Evolutionary conservation across 2,797 vertebrate species (phyloP), one percentile per base, ranked within the genome.

Genomic region (Mycteria americana): DNA sequence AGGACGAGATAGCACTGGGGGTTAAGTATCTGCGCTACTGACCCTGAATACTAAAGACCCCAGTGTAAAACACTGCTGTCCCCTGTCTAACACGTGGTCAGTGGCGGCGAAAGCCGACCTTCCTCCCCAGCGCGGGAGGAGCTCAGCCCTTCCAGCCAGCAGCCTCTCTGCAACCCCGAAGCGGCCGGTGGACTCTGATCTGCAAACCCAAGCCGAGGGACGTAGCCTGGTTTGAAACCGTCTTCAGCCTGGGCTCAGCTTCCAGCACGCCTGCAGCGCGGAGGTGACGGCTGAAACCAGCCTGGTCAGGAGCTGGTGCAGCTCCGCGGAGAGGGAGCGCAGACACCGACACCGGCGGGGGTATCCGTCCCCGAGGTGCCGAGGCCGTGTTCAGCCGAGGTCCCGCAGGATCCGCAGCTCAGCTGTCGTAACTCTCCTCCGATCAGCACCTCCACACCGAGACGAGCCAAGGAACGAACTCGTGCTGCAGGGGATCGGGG

Each of bases 371-470:
- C 56, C 4, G 3, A 2, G 74, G 53, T 0, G 37, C 25, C 1
- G 23, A 46, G 67, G 21, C 18, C 43, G 37, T 7, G n/a, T 39
- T 22, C 56, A 50, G 69, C 39, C 15, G 10, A 27, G 68, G n/a
- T 28, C 43, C 53, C 2, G 2, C 15, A 3, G 76, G 24, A 88
- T 17, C 51, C 41, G 9, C 1, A 21, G 53, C 46, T 57, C 23
- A 18, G 50, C 56, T 60, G 12, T 17, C 6, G 4, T 3, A 45
- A 10, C 43, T 37, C 31, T 50, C 25, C 16, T 63, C 21, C 2
- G 5, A 25, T 2, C 1, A 2, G 39, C 45, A 13, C 2, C n/a
- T 69, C 76, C 1, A 0, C 7, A 14, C 7, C 2, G 7, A 28
- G 50, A 63, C 11, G 60, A 63, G 48, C 67, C 31, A 14, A 72